phyloP scores from a whole-genome alignment of 2,113 vertebrate genomes.

The Uria aalge region DNA sequence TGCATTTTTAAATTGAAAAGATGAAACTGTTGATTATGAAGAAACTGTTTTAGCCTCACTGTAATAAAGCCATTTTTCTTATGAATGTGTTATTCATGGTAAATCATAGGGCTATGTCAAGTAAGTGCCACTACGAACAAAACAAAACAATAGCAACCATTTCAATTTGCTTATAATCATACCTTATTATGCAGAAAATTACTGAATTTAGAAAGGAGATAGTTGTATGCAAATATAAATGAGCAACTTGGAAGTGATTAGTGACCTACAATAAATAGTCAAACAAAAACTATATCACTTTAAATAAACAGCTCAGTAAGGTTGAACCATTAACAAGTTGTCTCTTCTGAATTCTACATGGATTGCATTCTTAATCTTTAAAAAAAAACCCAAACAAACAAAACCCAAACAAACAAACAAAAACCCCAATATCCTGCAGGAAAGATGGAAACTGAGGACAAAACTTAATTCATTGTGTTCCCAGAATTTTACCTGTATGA shows the following conservation, averaged over 20 bases:
- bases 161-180: not conserved
- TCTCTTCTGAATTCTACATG: not conserved
- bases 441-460: not conserved
- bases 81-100: not conserved
- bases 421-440: not conserved
- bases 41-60: not conserved
- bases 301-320: not conserved
- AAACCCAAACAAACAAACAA: not conserved
- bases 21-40: not conserved
- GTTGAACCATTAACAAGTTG: not conserved
- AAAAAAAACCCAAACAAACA: not conserved
- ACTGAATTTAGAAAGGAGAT: not conserved
- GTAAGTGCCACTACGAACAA: not conserved
- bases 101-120: not conserved
- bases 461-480: not conserved
- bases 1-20: not conserved
- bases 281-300: not conserved
- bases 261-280: not conserved
- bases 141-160: not conserved
- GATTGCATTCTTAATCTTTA: not conserved
- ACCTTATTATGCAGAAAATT: not conserved
- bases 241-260: not conserved
- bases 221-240: not conserved
- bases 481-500: not conserved
- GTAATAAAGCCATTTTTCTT: not conserved